Conservation (phyloP, 2,888 invertebrate genomes). For the Drosophila sordidapex region DNA sequence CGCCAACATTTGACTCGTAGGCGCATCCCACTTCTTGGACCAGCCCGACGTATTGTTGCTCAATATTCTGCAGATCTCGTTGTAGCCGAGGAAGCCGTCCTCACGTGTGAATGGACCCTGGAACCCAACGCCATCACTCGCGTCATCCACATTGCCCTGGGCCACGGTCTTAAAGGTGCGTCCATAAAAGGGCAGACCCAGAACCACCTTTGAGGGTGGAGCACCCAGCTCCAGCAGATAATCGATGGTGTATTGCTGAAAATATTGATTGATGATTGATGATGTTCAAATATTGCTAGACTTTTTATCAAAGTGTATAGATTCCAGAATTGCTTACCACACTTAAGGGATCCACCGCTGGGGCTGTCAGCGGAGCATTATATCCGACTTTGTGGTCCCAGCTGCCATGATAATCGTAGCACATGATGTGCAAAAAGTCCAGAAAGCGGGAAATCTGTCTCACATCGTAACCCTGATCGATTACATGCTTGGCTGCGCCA, state of each 20-base stretch:
- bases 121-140: conserved; percentile 88
- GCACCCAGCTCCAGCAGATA: conserved; percentile 91
- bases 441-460: conserved; percentile 88
- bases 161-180: conserved; percentile 88
- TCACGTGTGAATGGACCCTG: conserved; percentile 92
- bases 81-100: conserved; percentile 94
- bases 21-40: conserved; percentile 90
- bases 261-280: conserved; percentile 23
- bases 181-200: conserved; percentile 94
- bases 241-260: conserved; percentile 90
- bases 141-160: conserved; percentile 82
- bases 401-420: conserved; percentile 94
- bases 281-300: background rate
- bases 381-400: conserved; percentile 92
- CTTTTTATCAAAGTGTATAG: background rate
- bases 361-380: conserved; percentile 89
- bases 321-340: conserved; percentile 87
- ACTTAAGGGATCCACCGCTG: conserved; percentile 86
- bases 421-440: conserved; percentile 93
- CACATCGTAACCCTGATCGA: conserved; percentile 92
- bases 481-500: conserved; percentile 91
- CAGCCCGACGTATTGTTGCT: conserved; percentile 88
- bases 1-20: conserved; percentile 85
- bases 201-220: conserved; percentile 90
- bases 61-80: conserved; percentile 90